Evolutionary conservation across 2,888 invertebrate species (phyloP).

Genomic region (Ophonus ardosiacus): DNA sequence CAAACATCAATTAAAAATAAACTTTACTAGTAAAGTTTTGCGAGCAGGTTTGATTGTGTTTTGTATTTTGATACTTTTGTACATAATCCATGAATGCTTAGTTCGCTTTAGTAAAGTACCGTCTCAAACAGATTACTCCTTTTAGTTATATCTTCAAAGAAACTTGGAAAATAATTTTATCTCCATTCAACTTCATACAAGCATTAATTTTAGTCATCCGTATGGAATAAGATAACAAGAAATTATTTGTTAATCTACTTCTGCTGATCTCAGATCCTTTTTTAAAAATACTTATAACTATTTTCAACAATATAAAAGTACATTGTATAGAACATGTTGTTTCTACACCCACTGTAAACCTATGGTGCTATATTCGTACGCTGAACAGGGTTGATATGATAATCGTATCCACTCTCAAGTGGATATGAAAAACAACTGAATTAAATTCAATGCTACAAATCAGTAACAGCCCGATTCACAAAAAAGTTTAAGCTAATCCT

Average conservation of each 20-base stretch:
- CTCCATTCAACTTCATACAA: background rate
- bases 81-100: background rate
- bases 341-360: too few relatives aligned
- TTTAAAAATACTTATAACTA: too few relatives aligned
- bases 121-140: background rate
- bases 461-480: too few relatives aligned
- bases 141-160: background rate
- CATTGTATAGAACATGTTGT: too few relatives aligned
- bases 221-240: background rate
- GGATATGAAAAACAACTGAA: too few relatives aligned
- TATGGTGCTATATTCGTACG: too few relatives aligned
- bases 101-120: background rate
- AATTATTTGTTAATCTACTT: background rate
- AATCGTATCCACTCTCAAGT: too few relatives aligned
- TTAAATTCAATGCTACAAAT: too few relatives aligned
- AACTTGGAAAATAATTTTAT: background rate
- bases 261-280: too few relatives aligned
- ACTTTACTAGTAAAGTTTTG: background rate
- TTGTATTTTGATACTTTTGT: background rate
- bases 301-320: too few relatives aligned
- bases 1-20: constrained; percentile 10
- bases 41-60: background rate
- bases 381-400: too few relatives aligned
- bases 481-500: too few relatives aligned
- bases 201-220: background rate